Evolutionary conservation across 2,888 invertebrate species (phyloP), one percentile per base, ranked within the genome.

Genomic region (Campoplex capitator): DNA sequence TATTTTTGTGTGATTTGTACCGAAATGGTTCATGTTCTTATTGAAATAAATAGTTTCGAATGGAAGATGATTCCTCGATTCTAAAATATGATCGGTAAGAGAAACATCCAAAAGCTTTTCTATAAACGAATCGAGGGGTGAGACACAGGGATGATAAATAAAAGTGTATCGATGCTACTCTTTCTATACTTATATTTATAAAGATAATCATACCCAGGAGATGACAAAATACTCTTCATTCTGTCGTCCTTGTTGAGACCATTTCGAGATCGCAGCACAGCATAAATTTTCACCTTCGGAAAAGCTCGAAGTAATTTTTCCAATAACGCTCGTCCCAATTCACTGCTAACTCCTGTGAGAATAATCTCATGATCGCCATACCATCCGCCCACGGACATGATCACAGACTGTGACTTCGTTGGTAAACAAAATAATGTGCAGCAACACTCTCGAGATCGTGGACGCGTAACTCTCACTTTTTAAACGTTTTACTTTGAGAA

Each of bases 381-480:
- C 93, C 93, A 93, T 70, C 93, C 92, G 86, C 88, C 32, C 42
- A 93, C 91, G 89, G 91, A 89, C 93, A 93, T 93, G 78, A 74
- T 90, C 83, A 74, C 83, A 81, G 85, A 92, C 92, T 92, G 23
- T 0, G 89, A 79, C 54, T 45, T 11, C 9, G 58, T 18, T 42
- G 42, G 35, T 23, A 35, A 35, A 70, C 35, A 56, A 67, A 42
- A 77, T 38, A 73, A 68, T 65, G 11, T 28, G 18, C 51, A 58
- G 74, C 18, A n/a, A 16, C 71, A 65, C 48, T 65, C 42, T 77
- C 28, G 0, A 32, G 67, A 38, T 79, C 79, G 62, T 56, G 67
- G 38, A 13, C 42, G 80, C 62, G 75, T 51, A 68, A 4, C 23
- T 82, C 23, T 62, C 16, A 35, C 35, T 67, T 58, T 74, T 54